Evolutionary conservation across 2,888 invertebrate genomes (phyloP), one percentile per base, ranked within the genome.

Genomic region (Alloscopus bannaensis): DNA sequence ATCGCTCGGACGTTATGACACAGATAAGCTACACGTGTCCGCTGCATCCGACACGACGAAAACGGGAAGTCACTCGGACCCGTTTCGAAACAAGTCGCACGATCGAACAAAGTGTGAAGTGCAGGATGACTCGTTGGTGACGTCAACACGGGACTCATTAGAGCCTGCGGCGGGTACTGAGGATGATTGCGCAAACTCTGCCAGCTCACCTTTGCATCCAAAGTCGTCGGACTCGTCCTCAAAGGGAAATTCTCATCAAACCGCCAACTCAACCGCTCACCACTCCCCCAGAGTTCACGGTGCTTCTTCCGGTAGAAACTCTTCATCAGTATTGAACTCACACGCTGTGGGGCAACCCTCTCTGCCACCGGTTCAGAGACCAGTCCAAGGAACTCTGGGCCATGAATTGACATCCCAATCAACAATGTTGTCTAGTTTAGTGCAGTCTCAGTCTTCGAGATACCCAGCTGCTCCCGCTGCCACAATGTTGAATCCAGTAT

Each of bases 61-160:
- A 16, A 45, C 28, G 13, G 55, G 59, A 1, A 13, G 47, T 40
- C 29, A 16, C 20, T 16, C 18, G 11, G 29, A 26, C 2, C 2
- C 57, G 22, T 52, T 22, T 16, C 20, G 52, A 3, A 20, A 52
- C 16, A 66, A 62, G 52, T n/a, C n/a, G n/a, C 69, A 69, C 22
- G 47, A 20, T 6, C n/a, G 22, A 11, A n/a, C 57, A 28, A 22
- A 24, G 22, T 45, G 26, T 11, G 72, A 68, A 55, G 11, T 69
- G 18, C 70, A 83, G 65, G 83, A 79, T 2, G 85, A 84, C 29
- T 70, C 84, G 2, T 26, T 83, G 11, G 84, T 84, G 0, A 84
- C 84, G 13, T 84, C 85, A 1, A 83, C 85, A 0, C 68, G 83
- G 40, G 83, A 84, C 57, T 82, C 83, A 4, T 50, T 81, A 6